Percentiles rank a stretch among this genome's conserved stretches.
These are phyloP conservation scores for Spilarctia lutea DNA, from an alignment of 2,888 invertebrate species.

Conservation along the genomic window DNA sequence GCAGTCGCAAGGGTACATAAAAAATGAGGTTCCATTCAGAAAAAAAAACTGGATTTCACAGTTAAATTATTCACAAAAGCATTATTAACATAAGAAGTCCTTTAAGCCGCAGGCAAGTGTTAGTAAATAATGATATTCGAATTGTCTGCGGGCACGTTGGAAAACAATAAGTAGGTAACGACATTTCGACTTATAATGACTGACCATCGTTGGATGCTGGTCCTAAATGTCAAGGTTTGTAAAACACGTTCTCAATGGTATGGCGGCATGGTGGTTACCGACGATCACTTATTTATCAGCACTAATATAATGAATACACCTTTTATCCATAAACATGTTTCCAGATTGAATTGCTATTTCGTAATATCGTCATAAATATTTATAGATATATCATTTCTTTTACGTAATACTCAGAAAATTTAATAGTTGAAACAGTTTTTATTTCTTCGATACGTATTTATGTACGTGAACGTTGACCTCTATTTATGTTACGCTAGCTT, in stretches of 20 bases:
- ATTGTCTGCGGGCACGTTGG: neutral
- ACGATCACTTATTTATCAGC: slow-evolving; percentile 48
- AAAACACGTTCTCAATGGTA: slow-evolving; percentile 57
- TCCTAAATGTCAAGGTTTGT: slow-evolving; percentile 66
- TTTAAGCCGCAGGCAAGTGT: neutral
- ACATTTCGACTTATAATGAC: slow-evolving; percentile 34
- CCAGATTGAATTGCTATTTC: slow-evolving; percentile 31
- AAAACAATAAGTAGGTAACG: slow-evolving; percentile 17
- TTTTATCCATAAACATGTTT: slow-evolving; percentile 26
- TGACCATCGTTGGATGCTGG: slow-evolving; percentile 47
- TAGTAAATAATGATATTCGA: neutral
- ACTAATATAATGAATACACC: slow-evolving; percentile 38
- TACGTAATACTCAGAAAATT: slow-evolving; percentile 11
- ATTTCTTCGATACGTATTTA: slow-evolving; percentile 7
- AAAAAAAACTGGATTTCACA: neutral
- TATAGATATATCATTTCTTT: slow-evolving; percentile 12
- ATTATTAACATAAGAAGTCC: neutral
- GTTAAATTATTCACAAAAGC: neutral
- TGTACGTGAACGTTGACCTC: slow-evolving; percentile 5
- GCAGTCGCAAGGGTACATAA: neutral
- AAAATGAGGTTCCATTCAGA: neutral
- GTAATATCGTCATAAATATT: neutral
- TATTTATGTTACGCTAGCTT: neutral
- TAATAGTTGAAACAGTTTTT: slow-evolving; percentile 7
- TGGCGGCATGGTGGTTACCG: slow-evolving; percentile 52